These are phyloP conservation scores for Schrankia costaestrigalis DNA, from an alignment of 2,888 invertebrate genomes.

Conservation along the genomic window DNA sequence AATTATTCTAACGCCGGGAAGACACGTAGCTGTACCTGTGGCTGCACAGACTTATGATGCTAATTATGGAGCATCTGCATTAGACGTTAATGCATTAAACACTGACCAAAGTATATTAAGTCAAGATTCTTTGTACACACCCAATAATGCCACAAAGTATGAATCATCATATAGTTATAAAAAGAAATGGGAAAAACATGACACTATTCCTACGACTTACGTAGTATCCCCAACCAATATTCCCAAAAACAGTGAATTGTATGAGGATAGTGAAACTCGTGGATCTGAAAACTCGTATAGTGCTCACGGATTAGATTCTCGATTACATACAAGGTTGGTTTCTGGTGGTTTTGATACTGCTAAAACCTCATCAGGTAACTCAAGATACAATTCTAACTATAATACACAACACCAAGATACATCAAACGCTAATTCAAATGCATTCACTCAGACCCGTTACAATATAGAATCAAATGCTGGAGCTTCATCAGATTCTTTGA, in stretches of 20 bases:
- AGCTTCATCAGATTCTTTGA: slow-evolving; percentile 27
- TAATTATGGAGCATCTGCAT: slow-evolving; percentile 34
- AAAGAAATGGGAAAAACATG: slow-evolving; percentile 73
- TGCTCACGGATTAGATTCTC: slow-evolving; percentile 33
- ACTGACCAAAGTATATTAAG: too few relatives aligned
- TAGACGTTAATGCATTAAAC: slow-evolving; percentile 48
- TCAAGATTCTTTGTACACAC: slow-evolving; percentile 34
- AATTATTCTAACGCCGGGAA: slow-evolving; percentile 58
- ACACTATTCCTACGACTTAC: slow-evolving; percentile 42
- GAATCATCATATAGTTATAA: slow-evolving; percentile 67
- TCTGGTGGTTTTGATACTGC: slow-evolving; percentile 42
- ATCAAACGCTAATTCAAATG: slow-evolving; percentile 27
- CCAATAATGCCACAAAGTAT: slow-evolving; percentile 52
- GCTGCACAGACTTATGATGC: slow-evolving; percentile 46
- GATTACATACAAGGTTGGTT: slow-evolving; percentile 34
- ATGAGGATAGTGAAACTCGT: slow-evolving; percentile 46
- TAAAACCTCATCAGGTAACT: slow-evolving; percentile 45
- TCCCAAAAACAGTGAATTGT: slow-evolving; percentile 54
- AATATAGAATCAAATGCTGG: slow-evolving; percentile 23
- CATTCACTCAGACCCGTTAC: slow-evolving; percentile 28
- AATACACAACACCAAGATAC: slow-evolving; percentile 34
- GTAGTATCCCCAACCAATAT: slow-evolving; percentile 40
- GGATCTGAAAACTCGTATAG: slow-evolving; percentile 29
- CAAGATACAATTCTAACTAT: slow-evolving; percentile 41
- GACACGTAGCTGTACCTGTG: slow-evolving; percentile 55